Base-by-base conservation (phyloP, 2,113 vertebrate genomes). In the Apteryx owenii region DNA sequence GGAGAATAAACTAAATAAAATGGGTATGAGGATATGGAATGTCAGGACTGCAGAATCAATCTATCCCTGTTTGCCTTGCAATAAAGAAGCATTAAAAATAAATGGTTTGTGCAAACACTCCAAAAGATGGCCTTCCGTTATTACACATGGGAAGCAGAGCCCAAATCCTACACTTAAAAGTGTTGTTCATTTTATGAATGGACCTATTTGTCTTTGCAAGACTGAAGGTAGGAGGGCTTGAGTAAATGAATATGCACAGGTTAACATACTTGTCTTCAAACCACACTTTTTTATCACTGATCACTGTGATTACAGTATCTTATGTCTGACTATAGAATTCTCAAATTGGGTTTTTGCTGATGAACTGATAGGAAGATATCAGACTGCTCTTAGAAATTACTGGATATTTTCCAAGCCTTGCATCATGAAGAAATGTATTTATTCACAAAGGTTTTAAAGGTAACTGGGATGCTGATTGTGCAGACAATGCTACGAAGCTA, bases 151-250 rank as follows among this genome's bases (percentile, higher is more conserved):
- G 42, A 78, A 91, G 15, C 25, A 93, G 92, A 91, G 18, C 36
- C n/a, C 25, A 54, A 66, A 3, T 93, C 89, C 88, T 73, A 21
- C 42, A 64, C 79, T 85, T 88, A 79, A 72, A 78, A n/a, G 4
- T 76, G 66, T 40, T 83, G 22, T 48, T 85, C 4, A 1, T 90
- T 91, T 93, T 40, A 70, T 70, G 85, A 94, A 93, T 77, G 40
- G 60, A 31, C 42, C 81, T 22, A 85, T 95, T 94, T 91, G 21
- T 94, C 64, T 88, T 93, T 90, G 60, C 46, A 94, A 89, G 81
- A 31, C 82, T 71, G n/a, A 91, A 60, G 15, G 91, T 80, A 54
- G 20, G 69, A 86, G 84, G 31, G 20, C 33, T 25, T 84, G 81
- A 94, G 25, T 75, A 93, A 92, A 92, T 75, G 33, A 85, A 70